Evolutionary conservation across 1,140 invertebrate species (phyloP).

Genomic region (Nymphalis io): DNA sequence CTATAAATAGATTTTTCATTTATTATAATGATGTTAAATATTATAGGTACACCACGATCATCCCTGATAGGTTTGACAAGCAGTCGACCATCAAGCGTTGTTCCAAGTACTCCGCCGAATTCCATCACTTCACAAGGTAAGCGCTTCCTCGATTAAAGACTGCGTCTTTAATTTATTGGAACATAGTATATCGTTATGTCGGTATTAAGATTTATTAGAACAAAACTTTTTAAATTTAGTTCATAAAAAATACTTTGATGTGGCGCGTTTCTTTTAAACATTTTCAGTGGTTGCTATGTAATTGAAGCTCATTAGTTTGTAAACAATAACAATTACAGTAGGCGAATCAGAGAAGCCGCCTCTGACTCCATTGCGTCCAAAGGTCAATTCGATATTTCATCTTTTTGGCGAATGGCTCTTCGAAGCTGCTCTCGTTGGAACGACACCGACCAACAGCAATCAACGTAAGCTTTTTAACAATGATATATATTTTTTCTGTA

Average conservation of each 20-base stretch:
- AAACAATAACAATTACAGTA: conserved; percentile 40
- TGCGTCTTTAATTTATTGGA: too few species aligned
- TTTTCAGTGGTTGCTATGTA: not conserved
- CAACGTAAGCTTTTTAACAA: conserved; percentile 50
- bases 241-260: too few species aligned
- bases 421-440: conserved; percentile 94
- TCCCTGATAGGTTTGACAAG: conserved; percentile 89
- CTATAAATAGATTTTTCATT: too few species aligned
- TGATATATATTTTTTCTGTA: too few species aligned
- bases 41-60: conserved; percentile 88
- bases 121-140: conserved; percentile 83
- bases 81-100: conserved; percentile 82
- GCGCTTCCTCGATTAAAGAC: too few species aligned
- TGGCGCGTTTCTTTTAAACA: too few species aligned
- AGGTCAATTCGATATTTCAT: conserved; percentile 95
- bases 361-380: conserved; percentile 89
- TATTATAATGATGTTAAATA: too few species aligned
- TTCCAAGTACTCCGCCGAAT: conserved; percentile 85
- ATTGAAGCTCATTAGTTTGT: not conserved
- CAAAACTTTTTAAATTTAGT: too few species aligned
- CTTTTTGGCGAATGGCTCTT: conserved; percentile 98
- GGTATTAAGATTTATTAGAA: too few species aligned
- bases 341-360: conserved; percentile 81
- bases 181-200: too few species aligned
- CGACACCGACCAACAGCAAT: conserved; percentile 53